Percentiles rank a stretch among this genome's conserved stretches.
phyloP scores from a whole-genome alignment of 2,888 invertebrate genomes.

The Agrochola litura region DNA sequence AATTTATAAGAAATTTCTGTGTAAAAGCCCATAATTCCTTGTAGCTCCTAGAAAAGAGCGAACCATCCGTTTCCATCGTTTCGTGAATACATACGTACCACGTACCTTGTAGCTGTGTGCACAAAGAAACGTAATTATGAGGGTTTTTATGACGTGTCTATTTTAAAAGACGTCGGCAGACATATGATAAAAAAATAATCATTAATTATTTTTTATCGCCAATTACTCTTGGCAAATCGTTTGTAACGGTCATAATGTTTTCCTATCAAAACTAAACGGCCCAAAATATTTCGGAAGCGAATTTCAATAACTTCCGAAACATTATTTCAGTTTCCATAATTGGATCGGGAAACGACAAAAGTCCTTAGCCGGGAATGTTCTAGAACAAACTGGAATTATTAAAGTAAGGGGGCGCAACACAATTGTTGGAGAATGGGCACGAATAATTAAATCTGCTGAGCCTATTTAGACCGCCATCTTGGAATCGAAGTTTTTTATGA shows the following conservation, averaged over 20 bases:
- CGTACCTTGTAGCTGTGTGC: background rate
- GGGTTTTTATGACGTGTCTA: background rate
- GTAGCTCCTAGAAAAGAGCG: background rate
- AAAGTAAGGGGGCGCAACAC: constrained; percentile 53
- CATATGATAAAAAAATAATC: too few relatives aligned
- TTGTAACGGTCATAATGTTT: constrained; percentile 4
- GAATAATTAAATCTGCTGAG: constrained; percentile 55
- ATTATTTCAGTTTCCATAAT: constrained; percentile 57
- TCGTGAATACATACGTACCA: background rate
- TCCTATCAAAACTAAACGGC: constrained; percentile 10
- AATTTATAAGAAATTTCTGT: background rate
- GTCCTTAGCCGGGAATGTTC: constrained; percentile 41
- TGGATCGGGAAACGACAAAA: constrained; percentile 55
- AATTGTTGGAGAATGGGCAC: constrained; percentile 39
- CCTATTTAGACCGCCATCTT: constrained; percentile 38
- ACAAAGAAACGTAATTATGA: too few relatives aligned
- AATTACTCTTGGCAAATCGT: background rate
- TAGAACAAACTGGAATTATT: constrained; percentile 56
- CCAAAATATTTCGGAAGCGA: constrained; percentile 27
- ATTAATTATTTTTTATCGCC: too few relatives aligned
- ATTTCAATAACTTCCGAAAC: constrained; percentile 45
- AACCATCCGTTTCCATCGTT: background rate
- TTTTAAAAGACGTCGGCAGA: background rate
- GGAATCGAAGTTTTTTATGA: constrained; percentile 25
- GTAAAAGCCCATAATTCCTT: background rate